These are phyloP conservation scores for Spisula solida DNA, from an alignment of 2,888 invertebrate genomes.

Conservation along the genomic window DNA sequence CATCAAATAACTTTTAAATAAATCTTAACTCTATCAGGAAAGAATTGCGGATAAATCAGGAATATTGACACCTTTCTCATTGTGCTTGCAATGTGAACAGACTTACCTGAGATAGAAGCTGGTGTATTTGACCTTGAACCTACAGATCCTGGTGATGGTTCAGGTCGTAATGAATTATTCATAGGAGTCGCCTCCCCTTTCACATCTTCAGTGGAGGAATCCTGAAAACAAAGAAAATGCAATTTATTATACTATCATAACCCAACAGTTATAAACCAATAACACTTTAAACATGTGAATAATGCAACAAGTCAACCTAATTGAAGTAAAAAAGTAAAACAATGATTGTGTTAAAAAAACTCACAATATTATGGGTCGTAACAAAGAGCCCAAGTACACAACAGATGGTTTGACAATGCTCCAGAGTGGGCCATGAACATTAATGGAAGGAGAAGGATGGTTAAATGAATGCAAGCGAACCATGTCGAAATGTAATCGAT, in stretches of 20 bases:
- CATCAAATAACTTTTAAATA: too few species aligned
- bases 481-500: neutral
- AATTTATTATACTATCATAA: neutral
- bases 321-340: neutral
- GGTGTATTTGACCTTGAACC: slow-evolving; percentile 98
- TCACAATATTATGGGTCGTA: neutral
- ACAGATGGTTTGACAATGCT: neutral
- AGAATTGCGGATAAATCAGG: too few species aligned
- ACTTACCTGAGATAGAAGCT: slow-evolving; percentile 90
- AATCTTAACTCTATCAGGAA: too few species aligned
- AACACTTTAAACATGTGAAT: slow-evolving; percentile 6
- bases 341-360: neutral
- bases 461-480: neutral
- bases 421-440: too few species aligned
- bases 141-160: slow-evolving; percentile 87
- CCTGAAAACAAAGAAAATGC: slow-evolving; percentile 53
- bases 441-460: too few species aligned
- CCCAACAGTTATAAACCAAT: slow-evolving; percentile 6
- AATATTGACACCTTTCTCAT: too few species aligned
- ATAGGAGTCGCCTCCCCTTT: slow-evolving; percentile 65
- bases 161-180: slow-evolving; percentile 78
- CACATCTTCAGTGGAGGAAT: slow-evolving; percentile 65
- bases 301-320: neutral
- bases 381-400: neutral
- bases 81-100: neutral